phyloP scores from a whole-genome alignment of 2,888 invertebrate species.

The Seira ritae region DNA sequence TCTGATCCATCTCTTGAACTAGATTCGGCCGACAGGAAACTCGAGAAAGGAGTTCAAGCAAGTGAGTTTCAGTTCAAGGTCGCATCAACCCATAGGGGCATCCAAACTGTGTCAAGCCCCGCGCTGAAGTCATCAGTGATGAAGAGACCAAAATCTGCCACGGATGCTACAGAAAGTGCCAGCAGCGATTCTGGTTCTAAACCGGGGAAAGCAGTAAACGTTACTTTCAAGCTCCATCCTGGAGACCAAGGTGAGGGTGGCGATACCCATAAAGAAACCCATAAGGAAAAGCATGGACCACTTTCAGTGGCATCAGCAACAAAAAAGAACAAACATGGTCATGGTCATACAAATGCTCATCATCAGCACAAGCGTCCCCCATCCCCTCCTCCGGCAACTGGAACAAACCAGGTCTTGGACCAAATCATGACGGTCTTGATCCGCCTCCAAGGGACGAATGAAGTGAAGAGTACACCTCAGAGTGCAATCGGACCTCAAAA shows the following conservation, averaged over 20 bases:
- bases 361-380: neutral
- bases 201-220: neutral
- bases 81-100: neutral
- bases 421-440: slow-evolving; percentile 22
- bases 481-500: neutral
- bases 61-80: neutral
- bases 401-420: neutral
- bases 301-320: too few species aligned
- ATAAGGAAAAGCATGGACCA: too few species aligned
- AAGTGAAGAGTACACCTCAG: neutral
- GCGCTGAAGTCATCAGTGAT: neutral
- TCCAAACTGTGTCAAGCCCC: neutral
- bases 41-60: slow-evolving; percentile 8
- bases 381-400: neutral
- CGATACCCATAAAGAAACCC: neutral
- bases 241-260: slow-evolving; percentile 20
- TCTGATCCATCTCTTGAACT: neutral
- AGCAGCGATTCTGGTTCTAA: neutral
- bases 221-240: neutral
- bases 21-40: neutral
- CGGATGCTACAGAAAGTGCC: slow-evolving; percentile 20
- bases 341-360: neutral
- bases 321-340: neutral
- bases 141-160: slow-evolving; percentile 41
- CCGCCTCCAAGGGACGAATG: slow-evolving; percentile 9